These are phyloP conservation scores for Mylabris sibirica DNA, from an alignment of 2,888 invertebrate genomes.

Conservation along the genomic window DNA sequence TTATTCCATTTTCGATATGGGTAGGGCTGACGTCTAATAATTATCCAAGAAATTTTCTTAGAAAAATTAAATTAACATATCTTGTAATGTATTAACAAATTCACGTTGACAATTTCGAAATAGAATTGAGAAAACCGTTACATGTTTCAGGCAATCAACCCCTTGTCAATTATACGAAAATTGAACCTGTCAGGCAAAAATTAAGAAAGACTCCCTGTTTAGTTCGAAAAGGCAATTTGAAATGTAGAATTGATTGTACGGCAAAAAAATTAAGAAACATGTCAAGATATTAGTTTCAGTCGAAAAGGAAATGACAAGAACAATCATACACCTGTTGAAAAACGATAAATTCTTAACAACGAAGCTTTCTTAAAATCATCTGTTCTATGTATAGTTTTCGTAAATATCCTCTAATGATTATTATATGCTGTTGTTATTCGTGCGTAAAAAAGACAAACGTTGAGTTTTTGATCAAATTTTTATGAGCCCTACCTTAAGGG, in stretches of 20 bases:
- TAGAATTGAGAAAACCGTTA: background rate
- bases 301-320: constrained; percentile 23
- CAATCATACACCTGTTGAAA: constrained; percentile 32
- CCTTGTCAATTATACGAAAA: constrained; percentile 9
- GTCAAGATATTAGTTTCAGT: constrained; percentile 30
- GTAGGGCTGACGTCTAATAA: constrained; percentile 42
- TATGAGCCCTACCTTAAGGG: constrained; percentile 21
- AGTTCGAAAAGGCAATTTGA: background rate
- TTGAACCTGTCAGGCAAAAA: constrained; percentile 9
- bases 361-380: background rate
- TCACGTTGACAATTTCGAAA: constrained; percentile 3
- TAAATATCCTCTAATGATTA: background rate
- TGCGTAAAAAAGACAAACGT: background rate
- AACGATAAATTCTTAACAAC: background rate
- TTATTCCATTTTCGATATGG: constrained; percentile 54
- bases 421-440: background rate
- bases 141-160: background rate
- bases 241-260: background rate
- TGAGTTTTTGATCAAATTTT: background rate
- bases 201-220: background rate
- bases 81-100: background rate
- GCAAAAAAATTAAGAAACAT: constrained; percentile 24
- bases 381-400: background rate
- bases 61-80: constrained; percentile 6
- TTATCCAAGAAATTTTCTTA: constrained; percentile 37